Evolutionary conservation across 2,888 invertebrate species (phyloP).

Genomic region (Mactromeris polynyma): DNA sequence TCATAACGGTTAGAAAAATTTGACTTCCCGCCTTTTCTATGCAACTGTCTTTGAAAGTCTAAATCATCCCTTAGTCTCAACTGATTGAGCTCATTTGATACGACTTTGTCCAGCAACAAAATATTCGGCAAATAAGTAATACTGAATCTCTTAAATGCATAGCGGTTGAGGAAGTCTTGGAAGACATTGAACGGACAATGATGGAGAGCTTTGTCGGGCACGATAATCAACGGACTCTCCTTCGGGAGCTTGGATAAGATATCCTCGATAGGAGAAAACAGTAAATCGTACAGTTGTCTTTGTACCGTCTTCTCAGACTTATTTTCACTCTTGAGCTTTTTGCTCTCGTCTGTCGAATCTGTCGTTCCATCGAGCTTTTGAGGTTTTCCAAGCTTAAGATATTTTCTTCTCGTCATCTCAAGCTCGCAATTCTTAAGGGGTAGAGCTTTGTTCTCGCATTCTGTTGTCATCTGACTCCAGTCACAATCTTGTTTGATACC

Average conservation of each 20-base stretch:
- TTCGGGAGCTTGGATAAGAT: conserved; percentile 79
- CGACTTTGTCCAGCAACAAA: conserved; percentile 80
- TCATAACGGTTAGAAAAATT: conserved; percentile 42
- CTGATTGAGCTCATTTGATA: conserved; percentile 80
- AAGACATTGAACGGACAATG: conserved; percentile 83
- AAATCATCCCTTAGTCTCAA: conserved; percentile 79
- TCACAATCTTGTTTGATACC: conserved; percentile 69
- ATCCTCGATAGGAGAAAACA: conserved; percentile 83
- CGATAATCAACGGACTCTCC: conserved; percentile 79
- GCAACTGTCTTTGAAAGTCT: conserved; percentile 79
- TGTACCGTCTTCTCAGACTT: conserved; percentile 73
- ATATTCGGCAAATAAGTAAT: conserved; percentile 83
- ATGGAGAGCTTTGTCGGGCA: conserved; percentile 83
- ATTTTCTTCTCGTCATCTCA: conserved; percentile 68
- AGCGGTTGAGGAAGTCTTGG: conserved; percentile 78
- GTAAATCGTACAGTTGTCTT: conserved; percentile 80
- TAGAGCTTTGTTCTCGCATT: conserved; percentile 81
- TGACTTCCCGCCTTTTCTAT: conserved; percentile 78
- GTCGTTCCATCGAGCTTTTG: conserved; percentile 38
- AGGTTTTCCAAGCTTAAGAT: conserved; percentile 61
- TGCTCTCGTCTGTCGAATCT: conserved; percentile 42
- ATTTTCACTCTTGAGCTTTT: conserved; percentile 43
- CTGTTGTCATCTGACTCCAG: conserved; percentile 67
- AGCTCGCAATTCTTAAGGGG: conserved; percentile 74
- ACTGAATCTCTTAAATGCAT: conserved; percentile 75